Evolutionary conservation across 2,888 invertebrate genomes (phyloP), one percentile per base, ranked within the genome.

Genomic region (Morpho helenor): DNA sequence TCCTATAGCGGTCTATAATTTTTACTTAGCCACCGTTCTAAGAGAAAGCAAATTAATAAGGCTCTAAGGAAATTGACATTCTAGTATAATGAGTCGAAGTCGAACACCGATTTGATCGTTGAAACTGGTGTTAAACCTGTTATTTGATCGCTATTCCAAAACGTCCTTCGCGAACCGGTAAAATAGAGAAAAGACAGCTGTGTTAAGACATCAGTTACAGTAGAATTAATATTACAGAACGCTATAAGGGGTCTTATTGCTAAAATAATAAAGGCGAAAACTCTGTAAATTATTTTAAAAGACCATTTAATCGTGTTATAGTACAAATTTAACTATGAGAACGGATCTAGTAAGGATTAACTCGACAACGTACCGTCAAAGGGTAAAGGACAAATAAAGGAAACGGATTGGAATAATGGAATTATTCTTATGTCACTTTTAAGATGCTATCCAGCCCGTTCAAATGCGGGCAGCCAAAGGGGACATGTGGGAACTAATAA

Each of bases 141-240:
- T 79, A 66, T 57, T 63, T 63, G 71, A 70, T 72, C 68, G 71
- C 59, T 54, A 63, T 64, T 66, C 64, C 66, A 70, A 69, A 68
- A 68, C 66, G 67, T 79, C 70, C 71, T 73, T 75, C 70, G 65
- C 57, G 45, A 67, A 80, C 79, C 78, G 75, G 79, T 77, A 76
- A 69, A 68, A 72, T 80, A 83, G 80, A 76, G 64, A 69, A 79
- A 74, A 73, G 66, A 68, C 70, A 73, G 70, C 68, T 72, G 74
- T 66, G 43, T 72, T 68, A 66, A 56, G 53, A 57, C 42, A 50
- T 9, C 31, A 31, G 5, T 31, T 5, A 31, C 31, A 3, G 31
- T 31, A 31, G 16, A 31, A 31, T 5, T 3, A 5, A 31, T 31
- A 31, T 31, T 31, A 31, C 31, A 31, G 31, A 31, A 31, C 31